phyloP scores from a whole-genome alignment of 1,140 invertebrate species.

The Paralvinella palmiformis region DNA sequence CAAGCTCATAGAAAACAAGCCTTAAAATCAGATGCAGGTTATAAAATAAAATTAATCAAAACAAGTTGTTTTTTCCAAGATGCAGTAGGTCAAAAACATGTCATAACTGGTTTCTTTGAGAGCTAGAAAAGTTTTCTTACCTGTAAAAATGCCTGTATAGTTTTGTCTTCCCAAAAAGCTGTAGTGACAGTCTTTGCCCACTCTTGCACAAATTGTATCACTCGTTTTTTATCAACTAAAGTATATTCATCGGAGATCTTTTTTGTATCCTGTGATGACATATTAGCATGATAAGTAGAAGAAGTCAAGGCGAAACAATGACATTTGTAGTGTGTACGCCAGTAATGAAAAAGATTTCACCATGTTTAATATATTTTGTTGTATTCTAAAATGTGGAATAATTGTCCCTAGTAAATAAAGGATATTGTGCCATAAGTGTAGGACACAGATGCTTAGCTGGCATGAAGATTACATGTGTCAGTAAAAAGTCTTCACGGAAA shows the following conservation, averaged over 20 bases:
- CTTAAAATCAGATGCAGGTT: too few species aligned
- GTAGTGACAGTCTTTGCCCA: conserved; percentile 69
- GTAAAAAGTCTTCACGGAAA: conserved; percentile 77
- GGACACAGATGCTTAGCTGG: conserved; percentile 69
- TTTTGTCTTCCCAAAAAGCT: conserved; percentile 68
- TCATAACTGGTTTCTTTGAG: too few species aligned
- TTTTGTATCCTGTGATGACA: conserved; percentile 54
- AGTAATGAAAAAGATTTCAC: neutral
- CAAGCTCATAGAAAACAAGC: too few species aligned
- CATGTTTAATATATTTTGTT: neutral
- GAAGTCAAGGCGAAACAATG: neutral
- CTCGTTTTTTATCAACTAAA: conserved; percentile 66
- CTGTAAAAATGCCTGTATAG: conserved; percentile 66
- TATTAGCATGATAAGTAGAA: conserved; percentile 16
- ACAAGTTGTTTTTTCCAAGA: too few species aligned
- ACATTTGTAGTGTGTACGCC: neutral
- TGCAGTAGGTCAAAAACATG: too few species aligned
- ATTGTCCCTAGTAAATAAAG: conserved; percentile 23
- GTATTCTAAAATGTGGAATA: neutral
- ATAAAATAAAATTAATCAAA: too few species aligned
- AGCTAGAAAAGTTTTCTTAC: conserved; percentile 41
- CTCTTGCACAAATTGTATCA: conserved; percentile 71
- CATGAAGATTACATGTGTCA: conserved; percentile 84
- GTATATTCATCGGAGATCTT: conserved; percentile 59
- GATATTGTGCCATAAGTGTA: conserved; percentile 62